phyloP scores from a whole-genome alignment of 2,888 invertebrate species.

The Caenorhabditis virilis region DNA sequence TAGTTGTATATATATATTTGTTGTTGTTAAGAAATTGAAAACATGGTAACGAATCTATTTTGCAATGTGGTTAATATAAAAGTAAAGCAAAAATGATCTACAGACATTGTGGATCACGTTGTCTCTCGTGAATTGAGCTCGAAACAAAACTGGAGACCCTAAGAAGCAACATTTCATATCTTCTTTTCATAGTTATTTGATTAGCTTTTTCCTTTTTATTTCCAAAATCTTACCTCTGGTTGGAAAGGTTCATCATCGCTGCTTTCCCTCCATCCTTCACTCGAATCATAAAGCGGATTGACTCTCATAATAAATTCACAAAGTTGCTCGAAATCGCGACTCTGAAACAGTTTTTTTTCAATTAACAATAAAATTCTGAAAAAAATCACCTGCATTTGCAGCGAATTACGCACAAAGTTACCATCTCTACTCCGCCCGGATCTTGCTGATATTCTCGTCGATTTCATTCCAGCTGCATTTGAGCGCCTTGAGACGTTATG shows the following conservation, averaged over 20 bases:
- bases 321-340: constrained; percentile 59
- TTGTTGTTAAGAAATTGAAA: no score
- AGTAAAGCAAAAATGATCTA: no score
- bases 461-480: constrained; percentile 51
- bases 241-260: constrained; percentile 56
- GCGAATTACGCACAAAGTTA: constrained; percentile 62
- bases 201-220: background rate
- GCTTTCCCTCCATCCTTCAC: constrained; percentile 65
- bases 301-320: constrained; percentile 67
- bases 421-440: constrained; percentile 51
- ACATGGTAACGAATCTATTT: no score
- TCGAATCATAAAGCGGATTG: constrained; percentile 63
- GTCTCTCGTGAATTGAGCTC: no score
- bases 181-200: no score
- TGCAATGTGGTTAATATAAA: no score
- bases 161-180: no score
- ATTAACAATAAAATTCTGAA: background rate
- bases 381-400: constrained; percentile 55
- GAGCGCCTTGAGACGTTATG: constrained; percentile 59
- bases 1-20: no score
- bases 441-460: constrained; percentile 55
- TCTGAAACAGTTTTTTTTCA: no score
- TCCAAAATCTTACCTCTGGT: constrained; percentile 22
- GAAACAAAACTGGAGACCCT: no score
- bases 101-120: no score